Conservation (phyloP, 2,113 vertebrate species). For the Asarcornis scutulata region DNA sequence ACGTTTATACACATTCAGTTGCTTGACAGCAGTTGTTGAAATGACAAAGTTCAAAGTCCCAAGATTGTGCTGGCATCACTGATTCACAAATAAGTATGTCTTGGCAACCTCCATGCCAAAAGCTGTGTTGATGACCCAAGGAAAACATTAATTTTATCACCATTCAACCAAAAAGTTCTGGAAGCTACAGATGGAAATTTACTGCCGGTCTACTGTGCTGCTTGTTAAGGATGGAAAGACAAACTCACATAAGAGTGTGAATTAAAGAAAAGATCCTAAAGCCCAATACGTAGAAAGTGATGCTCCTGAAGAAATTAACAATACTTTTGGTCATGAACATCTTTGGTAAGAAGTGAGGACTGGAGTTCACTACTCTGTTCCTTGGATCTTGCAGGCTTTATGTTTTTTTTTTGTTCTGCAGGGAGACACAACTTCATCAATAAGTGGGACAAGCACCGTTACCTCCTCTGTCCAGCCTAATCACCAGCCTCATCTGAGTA, state of each 20-base stretch:
- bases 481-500: background rate
- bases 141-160: background rate
- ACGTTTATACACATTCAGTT: fast-evolving
- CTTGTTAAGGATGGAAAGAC: background rate
- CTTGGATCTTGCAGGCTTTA: background rate
- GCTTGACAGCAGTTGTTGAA: background rate
- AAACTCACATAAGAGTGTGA: background rate
- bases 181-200: background rate
- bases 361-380: background rate
- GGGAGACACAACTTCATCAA: background rate
- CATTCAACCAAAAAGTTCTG: background rate
- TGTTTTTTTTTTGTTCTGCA: background rate
- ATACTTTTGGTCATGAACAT: background rate
- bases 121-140: background rate
- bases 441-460: background rate
- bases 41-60: background rate
- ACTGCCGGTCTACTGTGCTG: fast-evolving
- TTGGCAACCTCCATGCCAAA: background rate
- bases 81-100: background rate
- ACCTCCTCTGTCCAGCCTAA: background rate
- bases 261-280: background rate
- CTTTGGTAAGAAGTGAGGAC: background rate
- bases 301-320: background rate
- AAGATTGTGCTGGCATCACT: background rate
- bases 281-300: background rate